Evolutionary conservation across 2,113 vertebrate genomes (phyloP).

Genomic region (Beaufortia kweichowensis): DNA sequence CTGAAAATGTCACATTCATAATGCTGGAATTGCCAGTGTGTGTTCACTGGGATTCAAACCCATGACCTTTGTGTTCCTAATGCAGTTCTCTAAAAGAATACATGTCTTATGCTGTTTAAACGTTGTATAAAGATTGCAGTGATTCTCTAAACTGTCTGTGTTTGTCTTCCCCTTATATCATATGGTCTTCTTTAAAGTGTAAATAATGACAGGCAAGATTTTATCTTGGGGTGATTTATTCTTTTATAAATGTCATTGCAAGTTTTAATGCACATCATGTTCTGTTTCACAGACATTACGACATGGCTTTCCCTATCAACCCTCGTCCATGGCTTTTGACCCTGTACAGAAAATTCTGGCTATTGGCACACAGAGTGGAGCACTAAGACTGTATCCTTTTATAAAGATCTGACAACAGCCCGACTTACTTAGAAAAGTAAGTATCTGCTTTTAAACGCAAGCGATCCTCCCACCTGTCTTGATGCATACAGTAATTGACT

Average conservation of each 20-base stretch:
- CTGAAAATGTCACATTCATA: no score
- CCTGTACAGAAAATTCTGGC: slow-evolving; percentile 99
- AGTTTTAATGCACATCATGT: neutral
- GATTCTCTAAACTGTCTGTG: no score
- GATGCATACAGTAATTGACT: neutral
- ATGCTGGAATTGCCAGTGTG: no score
- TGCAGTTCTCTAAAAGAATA: no score
- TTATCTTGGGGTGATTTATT: no score
- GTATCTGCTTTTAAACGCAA: slow-evolving; percentile 8
- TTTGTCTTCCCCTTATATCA: no score
- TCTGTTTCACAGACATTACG: slow-evolving; percentile 87
- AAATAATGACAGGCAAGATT: no score
- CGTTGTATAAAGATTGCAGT: neutral
- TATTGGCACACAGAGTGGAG: slow-evolving; percentile 91
- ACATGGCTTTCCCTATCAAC: slow-evolving; percentile 97
- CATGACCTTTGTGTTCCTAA: no score
- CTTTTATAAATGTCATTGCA: no score
- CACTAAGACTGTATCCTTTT: slow-evolving; percentile 98
- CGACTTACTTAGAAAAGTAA: neutral
- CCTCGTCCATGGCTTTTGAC: slow-evolving; percentile 97
- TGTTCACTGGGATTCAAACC: no score
- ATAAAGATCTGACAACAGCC: slow-evolving; percentile 15
- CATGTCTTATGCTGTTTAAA: neutral
- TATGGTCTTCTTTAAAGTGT: no score
- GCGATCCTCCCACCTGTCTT: neutral